Evolutionary conservation across 2,113 vertebrate species (phyloP).

Genomic region (Planiliza haematocheilus): DNA sequence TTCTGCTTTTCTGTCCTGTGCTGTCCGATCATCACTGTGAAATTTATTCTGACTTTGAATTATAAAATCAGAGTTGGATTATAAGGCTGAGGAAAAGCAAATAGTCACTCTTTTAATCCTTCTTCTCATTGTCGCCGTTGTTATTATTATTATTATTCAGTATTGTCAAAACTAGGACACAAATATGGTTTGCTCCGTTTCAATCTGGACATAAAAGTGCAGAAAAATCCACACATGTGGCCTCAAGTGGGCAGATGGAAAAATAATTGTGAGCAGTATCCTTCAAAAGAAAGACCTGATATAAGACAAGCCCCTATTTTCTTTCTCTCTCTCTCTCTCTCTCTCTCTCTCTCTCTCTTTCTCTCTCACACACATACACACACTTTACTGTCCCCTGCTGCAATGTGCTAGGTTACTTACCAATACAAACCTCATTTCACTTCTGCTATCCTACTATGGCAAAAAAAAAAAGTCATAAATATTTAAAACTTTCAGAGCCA

Average conservation of each 20-base stretch:
- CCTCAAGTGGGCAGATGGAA: conserved; percentile 75
- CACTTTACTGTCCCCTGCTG: conserved; percentile 63
- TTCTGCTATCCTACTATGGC: conserved; percentile 63
- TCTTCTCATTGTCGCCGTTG: neutral
- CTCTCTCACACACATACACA: conserved; percentile 25
- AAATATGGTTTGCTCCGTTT: conserved; percentile 69
- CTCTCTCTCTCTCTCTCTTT: neutral
- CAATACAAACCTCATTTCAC: conserved; percentile 69
- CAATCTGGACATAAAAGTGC: conserved; percentile 71
- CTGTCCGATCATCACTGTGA: conserved; percentile 56
- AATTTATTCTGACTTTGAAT: conserved; percentile 51
- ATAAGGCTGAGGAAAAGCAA: neutral
- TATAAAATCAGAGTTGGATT: conserved; percentile 30
- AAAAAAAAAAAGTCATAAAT: conserved; percentile 78
- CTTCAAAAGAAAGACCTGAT: conserved; percentile 67
- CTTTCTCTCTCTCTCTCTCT: neutral
- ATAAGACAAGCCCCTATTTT: conserved; percentile 34
- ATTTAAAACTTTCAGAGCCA: conserved; percentile 80
- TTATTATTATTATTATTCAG: conserved; percentile 25
- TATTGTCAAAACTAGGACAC: conserved; percentile 63
- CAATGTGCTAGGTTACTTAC: conserved; percentile 73
- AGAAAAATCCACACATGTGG: conserved; percentile 63
- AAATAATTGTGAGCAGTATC: conserved; percentile 74
- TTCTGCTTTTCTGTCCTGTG: conserved; percentile 56
- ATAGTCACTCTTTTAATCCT: conserved; percentile 11